Evolutionary conservation across 2,888 invertebrate genomes (phyloP).

Genomic region (Himalopsyche japonica): DNA sequence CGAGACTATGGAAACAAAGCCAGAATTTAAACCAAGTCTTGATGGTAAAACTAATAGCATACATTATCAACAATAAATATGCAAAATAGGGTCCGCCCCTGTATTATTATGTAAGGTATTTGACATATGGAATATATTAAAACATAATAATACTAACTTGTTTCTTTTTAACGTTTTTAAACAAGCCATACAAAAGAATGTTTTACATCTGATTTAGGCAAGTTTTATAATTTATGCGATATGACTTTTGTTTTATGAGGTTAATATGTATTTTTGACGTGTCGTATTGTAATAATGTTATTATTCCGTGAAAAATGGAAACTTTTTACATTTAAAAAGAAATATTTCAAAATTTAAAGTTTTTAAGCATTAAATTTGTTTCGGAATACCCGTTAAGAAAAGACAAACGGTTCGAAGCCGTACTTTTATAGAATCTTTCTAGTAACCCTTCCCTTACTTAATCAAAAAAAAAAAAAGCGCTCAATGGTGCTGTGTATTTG

Average conservation of each 20-base stretch:
- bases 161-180: background rate
- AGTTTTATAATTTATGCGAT: background rate
- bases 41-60: constrained; percentile 7
- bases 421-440: too few species aligned
- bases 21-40: constrained; percentile 7
- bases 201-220: background rate
- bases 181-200: background rate
- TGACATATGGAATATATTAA: background rate
- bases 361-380: too few species aligned
- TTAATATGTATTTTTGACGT: background rate
- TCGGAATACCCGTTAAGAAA: too few species aligned
- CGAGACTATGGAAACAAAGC: constrained; percentile 2
- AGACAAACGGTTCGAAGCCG: too few species aligned
- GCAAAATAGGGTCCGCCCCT: constrained; percentile 5
- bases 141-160: background rate
- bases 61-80: constrained; percentile 27
- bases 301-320: too few species aligned
- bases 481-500: too few species aligned
- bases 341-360: too few species aligned
- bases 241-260: background rate
- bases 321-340: too few species aligned
- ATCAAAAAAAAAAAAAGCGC: too few species aligned
- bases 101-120: background rate
- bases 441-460: too few species aligned
- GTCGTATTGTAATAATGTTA: background rate